Evolutionary conservation across 2,888 invertebrate species (phyloP).

Genomic region (Lasioglossum pauxillum): DNA sequence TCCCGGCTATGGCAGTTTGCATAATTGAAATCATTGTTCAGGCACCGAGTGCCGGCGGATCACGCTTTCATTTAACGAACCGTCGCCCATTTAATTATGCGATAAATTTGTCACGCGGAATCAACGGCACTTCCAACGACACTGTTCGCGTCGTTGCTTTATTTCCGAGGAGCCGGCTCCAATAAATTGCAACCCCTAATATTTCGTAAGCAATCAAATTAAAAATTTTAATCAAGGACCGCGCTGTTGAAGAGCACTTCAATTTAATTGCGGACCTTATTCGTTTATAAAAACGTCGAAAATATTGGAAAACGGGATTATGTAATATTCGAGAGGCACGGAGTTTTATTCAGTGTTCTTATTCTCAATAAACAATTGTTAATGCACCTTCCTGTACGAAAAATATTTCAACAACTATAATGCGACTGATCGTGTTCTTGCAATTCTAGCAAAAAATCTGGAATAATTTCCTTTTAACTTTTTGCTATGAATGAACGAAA

Average conservation of each 20-base stretch:
- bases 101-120: background rate
- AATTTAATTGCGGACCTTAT: background rate
- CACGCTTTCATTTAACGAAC: slow-evolving; percentile 23
- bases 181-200: background rate
- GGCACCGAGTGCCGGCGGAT: background rate
- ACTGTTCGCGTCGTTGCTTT: background rate
- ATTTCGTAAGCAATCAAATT: background rate
- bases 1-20: slow-evolving; percentile 16
- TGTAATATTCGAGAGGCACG: background rate
- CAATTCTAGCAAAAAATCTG: background rate
- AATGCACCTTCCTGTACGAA: background rate
- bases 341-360: background rate
- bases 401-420: background rate
- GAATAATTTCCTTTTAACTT: background rate
- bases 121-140: background rate
- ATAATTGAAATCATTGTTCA: slow-evolving; percentile 41
- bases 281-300: background rate
- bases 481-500: background rate
- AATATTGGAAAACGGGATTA: background rate
- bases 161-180: background rate
- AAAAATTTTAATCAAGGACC: background rate
- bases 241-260: background rate
- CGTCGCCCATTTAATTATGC: slow-evolving; percentile 14
- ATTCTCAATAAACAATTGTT: background rate
- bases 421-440: background rate